phyloP scores from a whole-genome alignment of 2,888 invertebrate genomes.

The Gortyna flavago region DNA sequence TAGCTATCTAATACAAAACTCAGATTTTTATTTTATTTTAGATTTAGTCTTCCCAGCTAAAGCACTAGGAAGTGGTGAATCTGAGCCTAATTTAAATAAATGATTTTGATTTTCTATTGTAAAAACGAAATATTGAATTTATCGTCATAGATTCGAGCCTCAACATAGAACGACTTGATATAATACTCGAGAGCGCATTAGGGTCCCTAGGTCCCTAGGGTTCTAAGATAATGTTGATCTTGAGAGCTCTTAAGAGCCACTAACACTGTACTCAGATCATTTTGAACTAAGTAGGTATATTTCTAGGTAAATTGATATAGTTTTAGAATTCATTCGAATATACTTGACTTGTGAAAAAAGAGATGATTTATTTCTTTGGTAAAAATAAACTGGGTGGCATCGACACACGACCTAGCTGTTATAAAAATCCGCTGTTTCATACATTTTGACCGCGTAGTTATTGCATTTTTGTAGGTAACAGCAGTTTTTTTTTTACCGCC shows the following conservation, averaged over 20 bases:
- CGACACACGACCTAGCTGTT: not conserved
- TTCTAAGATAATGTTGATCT: slow-evolving; percentile 45
- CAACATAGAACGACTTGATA: slow-evolving; percentile 34
- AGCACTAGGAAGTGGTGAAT: not conserved
- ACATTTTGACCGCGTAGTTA: not conserved
- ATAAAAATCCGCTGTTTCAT: not conserved
- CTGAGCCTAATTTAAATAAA: not conserved
- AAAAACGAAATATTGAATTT: not conserved
- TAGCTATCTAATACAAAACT: not conserved
- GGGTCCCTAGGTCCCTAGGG: too few species aligned
- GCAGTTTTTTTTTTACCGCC: too few species aligned
- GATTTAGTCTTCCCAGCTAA: not conserved
- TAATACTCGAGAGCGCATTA: slow-evolving; percentile 40
- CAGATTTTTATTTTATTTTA: too few species aligned
- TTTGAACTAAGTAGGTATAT: slow-evolving; percentile 1
- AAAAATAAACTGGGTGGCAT: not conserved
- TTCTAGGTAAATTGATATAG: slow-evolving; percentile 25
- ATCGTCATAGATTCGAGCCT: not conserved
- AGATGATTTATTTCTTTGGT: not conserved
- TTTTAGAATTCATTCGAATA: not conserved
- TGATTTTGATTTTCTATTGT: not conserved
- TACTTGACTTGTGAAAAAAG: not conserved
- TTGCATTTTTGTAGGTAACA: too few species aligned
- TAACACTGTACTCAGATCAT: slow-evolving; percentile 27
- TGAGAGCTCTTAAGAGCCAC: slow-evolving; percentile 44